These are phyloP conservation scores for Mizuhopecten yessoensis DNA, from an alignment of 1,140 invertebrate species.

Conservation along the genomic window DNA sequence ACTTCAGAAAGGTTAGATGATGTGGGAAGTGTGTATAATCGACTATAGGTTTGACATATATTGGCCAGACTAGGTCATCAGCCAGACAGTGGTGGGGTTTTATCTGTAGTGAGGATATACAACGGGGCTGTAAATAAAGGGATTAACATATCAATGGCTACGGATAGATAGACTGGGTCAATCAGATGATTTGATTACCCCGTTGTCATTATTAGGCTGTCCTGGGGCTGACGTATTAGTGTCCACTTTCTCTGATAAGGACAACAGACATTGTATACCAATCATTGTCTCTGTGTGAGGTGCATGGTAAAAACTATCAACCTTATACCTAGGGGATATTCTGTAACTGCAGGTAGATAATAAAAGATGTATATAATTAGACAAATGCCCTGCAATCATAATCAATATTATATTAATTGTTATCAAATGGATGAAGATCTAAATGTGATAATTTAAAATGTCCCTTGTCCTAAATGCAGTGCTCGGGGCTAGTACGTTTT, in stretches of 20 bases:
- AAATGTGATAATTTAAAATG: neutral
- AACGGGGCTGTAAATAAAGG: neutral
- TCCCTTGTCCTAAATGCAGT: no score
- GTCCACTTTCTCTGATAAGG: neutral
- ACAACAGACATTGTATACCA: neutral
- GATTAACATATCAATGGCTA: constrained; percentile 5
- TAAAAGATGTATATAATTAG: neutral
- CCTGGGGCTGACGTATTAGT: neutral
- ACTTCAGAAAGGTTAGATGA: neutral
- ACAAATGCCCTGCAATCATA: neutral
- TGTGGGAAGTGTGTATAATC: neutral
- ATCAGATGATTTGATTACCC: neutral
- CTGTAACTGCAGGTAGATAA: no score
- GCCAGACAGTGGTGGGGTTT: neutral
- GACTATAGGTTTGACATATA: neutral
- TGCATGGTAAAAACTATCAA: neutral
- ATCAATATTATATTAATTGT: neutral
- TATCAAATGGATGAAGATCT: neutral
- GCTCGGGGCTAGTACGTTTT: no score
- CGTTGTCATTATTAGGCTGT: neutral
- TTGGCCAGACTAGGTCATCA: neutral
- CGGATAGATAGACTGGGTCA: neutral
- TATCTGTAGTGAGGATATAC: neutral
- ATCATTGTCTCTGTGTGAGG: neutral
- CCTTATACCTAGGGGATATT: neutral